phyloP scores from a whole-genome alignment of 2,113 vertebrate genomes.

The Anser brachyrhynchus region DNA sequence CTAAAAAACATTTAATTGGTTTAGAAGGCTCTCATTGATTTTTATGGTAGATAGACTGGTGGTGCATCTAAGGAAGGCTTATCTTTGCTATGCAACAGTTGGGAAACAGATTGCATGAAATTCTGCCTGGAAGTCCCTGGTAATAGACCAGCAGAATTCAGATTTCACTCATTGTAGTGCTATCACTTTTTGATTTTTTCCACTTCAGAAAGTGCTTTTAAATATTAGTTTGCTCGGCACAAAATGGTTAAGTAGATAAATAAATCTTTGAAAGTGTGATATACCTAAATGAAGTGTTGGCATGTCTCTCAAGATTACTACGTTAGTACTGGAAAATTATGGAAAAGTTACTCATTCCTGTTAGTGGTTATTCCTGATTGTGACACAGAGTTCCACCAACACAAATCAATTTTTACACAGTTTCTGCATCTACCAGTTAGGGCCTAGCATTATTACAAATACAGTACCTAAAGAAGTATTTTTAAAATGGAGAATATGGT shows the following conservation, averaged over 20 bases:
- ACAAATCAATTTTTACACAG: not conserved
- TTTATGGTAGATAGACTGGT: not conserved
- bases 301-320: not conserved
- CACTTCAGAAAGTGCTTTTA: not conserved
- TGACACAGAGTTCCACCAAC: not conserved
- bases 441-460: not conserved
- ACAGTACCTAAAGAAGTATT: not conserved
- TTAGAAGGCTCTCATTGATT: not conserved
- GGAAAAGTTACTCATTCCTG: not conserved
- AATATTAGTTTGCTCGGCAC: constrained; percentile 2
- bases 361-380: not conserved
- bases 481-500: not conserved
- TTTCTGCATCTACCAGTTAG: not conserved
- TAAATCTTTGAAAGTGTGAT: not conserved
- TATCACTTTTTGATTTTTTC: not conserved
- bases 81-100: not conserved
- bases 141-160: not conserved
- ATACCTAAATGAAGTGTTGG: not conserved
- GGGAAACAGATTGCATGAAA: not conserved
- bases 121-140: not conserved
- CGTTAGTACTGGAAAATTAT: not conserved
- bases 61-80: not conserved
- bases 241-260: not conserved
- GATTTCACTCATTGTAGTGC: not conserved
- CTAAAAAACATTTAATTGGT: not conserved